phyloP scores from a whole-genome alignment of 2,797 vertebrate species.

The Decapterus maruadsi region DNA sequence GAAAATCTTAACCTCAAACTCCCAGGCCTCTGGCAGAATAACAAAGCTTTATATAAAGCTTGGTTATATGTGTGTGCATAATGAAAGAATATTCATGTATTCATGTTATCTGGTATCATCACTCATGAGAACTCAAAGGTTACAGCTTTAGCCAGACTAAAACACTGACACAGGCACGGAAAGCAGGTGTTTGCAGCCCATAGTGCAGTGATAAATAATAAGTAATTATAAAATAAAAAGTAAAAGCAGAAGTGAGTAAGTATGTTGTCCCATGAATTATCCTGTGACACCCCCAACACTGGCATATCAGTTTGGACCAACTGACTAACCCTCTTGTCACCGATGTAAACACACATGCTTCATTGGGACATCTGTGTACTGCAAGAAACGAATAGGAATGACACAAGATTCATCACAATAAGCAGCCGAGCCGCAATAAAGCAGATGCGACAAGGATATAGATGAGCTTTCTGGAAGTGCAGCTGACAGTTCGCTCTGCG shows the following conservation, averaged over 20 bases:
- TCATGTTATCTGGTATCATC: too few species aligned
- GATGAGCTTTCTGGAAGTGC: slow-evolving; percentile 15
- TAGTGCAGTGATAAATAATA: background rate
- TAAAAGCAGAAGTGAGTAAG: background rate
- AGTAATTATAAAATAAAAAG: too few species aligned
- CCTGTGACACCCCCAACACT: background rate
- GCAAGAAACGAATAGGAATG: slow-evolving; percentile 7
- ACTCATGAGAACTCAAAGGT: too few species aligned
- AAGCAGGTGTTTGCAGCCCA: background rate
- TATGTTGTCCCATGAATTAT: background rate
- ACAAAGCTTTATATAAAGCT: too few species aligned
- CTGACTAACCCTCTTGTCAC: background rate
- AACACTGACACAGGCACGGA: too few species aligned
- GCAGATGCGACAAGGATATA: slow-evolving; percentile 22
- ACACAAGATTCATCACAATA: slow-evolving; percentile 24
- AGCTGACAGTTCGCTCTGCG: background rate
- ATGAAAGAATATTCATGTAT: too few species aligned
- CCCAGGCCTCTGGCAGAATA: too few species aligned
- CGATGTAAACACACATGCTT: background rate
- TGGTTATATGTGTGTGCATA: too few species aligned
- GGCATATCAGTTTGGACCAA: background rate
- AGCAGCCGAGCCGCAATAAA: slow-evolving; percentile 13
- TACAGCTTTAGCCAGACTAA: too few species aligned
- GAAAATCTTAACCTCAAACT: too few species aligned
- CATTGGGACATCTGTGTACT: background rate